Base-by-base conservation (phyloP, 2,888 invertebrate species). In the Beris chalybata region DNA sequence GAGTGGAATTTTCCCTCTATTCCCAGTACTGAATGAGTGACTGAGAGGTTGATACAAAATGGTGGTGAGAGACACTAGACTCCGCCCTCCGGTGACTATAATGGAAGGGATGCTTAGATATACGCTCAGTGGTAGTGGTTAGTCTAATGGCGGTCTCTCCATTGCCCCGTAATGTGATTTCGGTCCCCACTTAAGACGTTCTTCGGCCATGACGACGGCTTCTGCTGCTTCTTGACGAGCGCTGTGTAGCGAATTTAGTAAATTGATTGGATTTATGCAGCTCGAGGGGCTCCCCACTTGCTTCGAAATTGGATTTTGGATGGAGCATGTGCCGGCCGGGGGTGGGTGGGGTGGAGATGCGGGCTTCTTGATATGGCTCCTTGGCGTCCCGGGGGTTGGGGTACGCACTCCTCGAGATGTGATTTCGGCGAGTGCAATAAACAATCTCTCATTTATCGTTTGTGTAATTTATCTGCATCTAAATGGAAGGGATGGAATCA, bases 221-320 rank as follows among this genome's bases (percentile, higher is more conserved):
- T 1, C 22, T 48, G n/a, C n/a, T 32, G 56, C 56, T 47, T 50
- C 59, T 53, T 56, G 65, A 59, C 50, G 47, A 56, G 61, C 22
- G 22, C 22, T 22, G 22, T 22, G 22, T 22, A 22, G 22, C 55
- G 56, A 61, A 56, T 63, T 68, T 68, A 64, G 53, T 54, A 68
- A 68, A 68, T 66, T 68, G 68, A 68, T 68, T 68, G 66, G 66
- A 64, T 68, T 68, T 68, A 56, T 68, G 57, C 61, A 61, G 61
- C 61, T 57, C 45, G 29, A 57, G 44, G 57, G 47, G 57, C 65
- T 63, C 57, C 65, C 68, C 68, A 63, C 43, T 52, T 45, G 13
- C 47, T 38, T n/a, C 44, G 61, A 56, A 68, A 65, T 52, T 55
- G 55, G 65, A 52, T 59, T 68, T 65, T 58, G 45, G 38, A 61